Conservation (phyloP, 2,888 invertebrate genomes). For the Yponomeuta evonymella region DNA sequence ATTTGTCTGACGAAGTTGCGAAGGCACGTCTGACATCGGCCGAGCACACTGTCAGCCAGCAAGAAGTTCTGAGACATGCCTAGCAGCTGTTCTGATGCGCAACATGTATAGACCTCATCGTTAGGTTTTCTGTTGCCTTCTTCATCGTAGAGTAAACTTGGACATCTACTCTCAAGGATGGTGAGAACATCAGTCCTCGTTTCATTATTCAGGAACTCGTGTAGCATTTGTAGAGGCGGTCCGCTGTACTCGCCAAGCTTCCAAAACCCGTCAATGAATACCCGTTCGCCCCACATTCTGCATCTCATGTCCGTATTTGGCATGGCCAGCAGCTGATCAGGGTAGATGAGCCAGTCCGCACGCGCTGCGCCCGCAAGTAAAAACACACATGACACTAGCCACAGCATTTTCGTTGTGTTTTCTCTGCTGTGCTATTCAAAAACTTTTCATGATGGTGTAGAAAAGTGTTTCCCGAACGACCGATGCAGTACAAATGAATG, state of each 20-base stretch:
- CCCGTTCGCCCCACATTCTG: constrained; percentile 48
- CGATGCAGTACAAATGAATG: constrained; percentile 17
- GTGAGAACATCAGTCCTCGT: constrained; percentile 45
- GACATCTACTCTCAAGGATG: constrained; percentile 77
- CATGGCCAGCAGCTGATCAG: constrained; percentile 7
- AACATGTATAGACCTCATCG: constrained; percentile 76
- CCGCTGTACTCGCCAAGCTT: constrained; percentile 44
- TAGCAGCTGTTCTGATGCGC: constrained; percentile 71
- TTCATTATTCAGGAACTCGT: constrained; percentile 38
- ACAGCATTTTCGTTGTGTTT: constrained; percentile 9
- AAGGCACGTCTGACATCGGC: constrained; percentile 88
- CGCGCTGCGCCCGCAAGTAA: constrained; percentile 25
- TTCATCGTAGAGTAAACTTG: constrained; percentile 67
- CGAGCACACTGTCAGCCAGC: constrained; percentile 81
- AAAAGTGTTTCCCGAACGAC: constrained; percentile 26
- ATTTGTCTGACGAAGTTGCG: constrained; percentile 85
- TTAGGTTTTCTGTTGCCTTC: constrained; percentile 41
- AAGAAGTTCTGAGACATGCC: constrained; percentile 72
- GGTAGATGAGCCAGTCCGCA: constrained; percentile 18
- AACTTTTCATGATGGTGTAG: neutral
- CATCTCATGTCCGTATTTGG: constrained; percentile 31
- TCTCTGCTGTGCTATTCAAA: neutral
- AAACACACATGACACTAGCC: constrained; percentile 26
- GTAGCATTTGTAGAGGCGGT: constrained; percentile 36
- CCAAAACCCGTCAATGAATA: constrained; percentile 32